These are phyloP conservation scores for Vanessa atalanta DNA, from an alignment of 1,140 invertebrate species.

Conservation along the genomic window DNA sequence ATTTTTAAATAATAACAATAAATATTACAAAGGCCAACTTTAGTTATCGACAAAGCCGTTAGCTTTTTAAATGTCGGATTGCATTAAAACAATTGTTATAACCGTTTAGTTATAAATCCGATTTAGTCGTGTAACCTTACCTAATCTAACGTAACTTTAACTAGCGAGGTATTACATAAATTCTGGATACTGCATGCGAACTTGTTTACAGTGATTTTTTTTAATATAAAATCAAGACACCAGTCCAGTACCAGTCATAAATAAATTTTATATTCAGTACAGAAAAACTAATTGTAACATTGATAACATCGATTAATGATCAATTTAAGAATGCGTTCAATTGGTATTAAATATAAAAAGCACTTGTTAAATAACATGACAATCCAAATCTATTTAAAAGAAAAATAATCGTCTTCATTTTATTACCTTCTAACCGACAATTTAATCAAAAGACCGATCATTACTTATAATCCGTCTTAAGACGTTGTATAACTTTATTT, in stretches of 20 bases:
- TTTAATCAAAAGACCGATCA: slow-evolving; percentile 23
- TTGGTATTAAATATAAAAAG: neutral
- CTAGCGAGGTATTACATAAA: slow-evolving; percentile 44
- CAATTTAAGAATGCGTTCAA: neutral
- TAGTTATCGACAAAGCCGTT: neutral
- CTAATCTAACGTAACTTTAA: slow-evolving; percentile 63
- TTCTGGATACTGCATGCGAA: slow-evolving; percentile 32
- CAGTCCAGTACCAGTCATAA: neutral
- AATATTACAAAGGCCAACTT: neutral
- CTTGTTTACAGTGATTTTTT: neutral
- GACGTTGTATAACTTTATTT: slow-evolving; percentile 20
- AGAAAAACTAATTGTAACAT: neutral
- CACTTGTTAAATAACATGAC: slow-evolving; percentile 3
- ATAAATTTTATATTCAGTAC: neutral
- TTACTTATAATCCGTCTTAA: slow-evolving; percentile 27
- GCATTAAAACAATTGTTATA: neutral
- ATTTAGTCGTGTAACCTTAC: slow-evolving; percentile 56
- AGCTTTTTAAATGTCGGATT: neutral
- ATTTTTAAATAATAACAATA: neutral
- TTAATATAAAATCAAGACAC: neutral
- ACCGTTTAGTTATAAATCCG: slow-evolving; percentile 20
- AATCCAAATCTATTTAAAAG: neutral
- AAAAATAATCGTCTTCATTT: neutral
- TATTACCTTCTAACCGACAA: slow-evolving; percentile 19
- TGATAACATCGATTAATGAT: neutral